These are phyloP conservation scores for Trichosurus vulpecula DNA, from an alignment of 2,797 vertebrate genomes.

Conservation along the genomic window DNA sequence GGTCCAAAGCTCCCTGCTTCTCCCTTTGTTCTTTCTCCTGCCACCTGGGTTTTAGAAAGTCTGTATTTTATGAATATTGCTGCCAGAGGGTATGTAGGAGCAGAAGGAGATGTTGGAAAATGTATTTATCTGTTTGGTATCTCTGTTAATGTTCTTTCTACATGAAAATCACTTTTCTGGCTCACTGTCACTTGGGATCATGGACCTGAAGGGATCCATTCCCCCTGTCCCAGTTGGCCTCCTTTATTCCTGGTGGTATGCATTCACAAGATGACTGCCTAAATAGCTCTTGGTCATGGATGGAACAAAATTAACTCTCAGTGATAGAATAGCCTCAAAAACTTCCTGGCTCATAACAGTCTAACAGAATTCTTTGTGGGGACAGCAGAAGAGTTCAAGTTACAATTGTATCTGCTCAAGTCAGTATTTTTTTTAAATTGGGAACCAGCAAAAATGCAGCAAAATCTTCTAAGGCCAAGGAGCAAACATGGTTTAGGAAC, in stretches of 20 bases:
- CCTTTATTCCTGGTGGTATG: background rate
- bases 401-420: slow-evolving; percentile 12
- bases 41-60: background rate
- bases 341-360: slow-evolving; percentile 23
- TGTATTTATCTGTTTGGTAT: slow-evolving; percentile 28
- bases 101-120: slow-evolving; percentile 46
- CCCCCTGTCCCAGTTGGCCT: background rate
- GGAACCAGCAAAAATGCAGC: background rate
- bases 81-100: slow-evolving; percentile 67
- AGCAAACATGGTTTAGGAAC: background rate
- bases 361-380: background rate
- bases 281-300: background rate
- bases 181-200: slow-evolving; percentile 12
- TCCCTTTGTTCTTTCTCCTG: no score
- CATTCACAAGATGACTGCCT: slow-evolving; percentile 15
- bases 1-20: background rate
- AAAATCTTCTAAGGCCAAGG: background rate
- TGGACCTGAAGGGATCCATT: background rate
- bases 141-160: slow-evolving; percentile 19
- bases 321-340: background rate
- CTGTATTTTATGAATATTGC: slow-evolving; percentile 53
- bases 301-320: slow-evolving; percentile 11
- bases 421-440: background rate
- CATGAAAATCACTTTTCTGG: background rate
- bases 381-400: slow-evolving; percentile 13